Conservation (phyloP, 2,797 vertebrate genomes). For the Selene dorsalis region DNA sequence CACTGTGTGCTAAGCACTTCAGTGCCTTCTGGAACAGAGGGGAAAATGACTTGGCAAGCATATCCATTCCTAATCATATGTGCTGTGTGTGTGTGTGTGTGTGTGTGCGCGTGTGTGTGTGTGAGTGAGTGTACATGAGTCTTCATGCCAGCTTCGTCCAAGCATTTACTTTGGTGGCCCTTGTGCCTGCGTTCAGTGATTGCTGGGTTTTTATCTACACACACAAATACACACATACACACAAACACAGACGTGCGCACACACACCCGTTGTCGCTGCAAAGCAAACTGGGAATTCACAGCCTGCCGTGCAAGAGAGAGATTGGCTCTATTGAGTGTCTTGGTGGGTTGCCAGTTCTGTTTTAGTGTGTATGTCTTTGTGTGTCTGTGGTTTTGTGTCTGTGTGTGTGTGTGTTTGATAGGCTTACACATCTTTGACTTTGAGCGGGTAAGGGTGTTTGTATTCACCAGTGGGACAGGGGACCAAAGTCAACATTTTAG, state of each 20-base stretch:
- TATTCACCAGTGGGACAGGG: slow-evolving; percentile 70
- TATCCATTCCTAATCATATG: slow-evolving; percentile 77
- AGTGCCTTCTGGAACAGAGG: slow-evolving; percentile 78
- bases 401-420: slow-evolving; percentile 67
- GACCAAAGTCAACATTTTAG: slow-evolving; percentile 74
- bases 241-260: slow-evolving; percentile 22
- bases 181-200: slow-evolving; percentile 75
- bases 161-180: slow-evolving; percentile 76
- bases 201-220: slow-evolving; percentile 73
- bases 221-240: slow-evolving; percentile 5
- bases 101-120: slow-evolving; percentile 29
- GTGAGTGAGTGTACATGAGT: slow-evolving; percentile 36
- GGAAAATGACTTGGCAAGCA: slow-evolving; percentile 80
- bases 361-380: slow-evolving; percentile 66
- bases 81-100: slow-evolving; percentile 39
- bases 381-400: slow-evolving; percentile 40
- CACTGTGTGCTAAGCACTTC: slow-evolving; percentile 74
- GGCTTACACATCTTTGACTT: slow-evolving; percentile 80
- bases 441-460: slow-evolving; percentile 78
- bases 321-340: slow-evolving; percentile 77
- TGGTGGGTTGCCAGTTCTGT: slow-evolving; percentile 77
- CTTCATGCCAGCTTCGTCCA: slow-evolving; percentile 69
- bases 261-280: slow-evolving; percentile 66
- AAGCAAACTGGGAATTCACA: slow-evolving; percentile 79
- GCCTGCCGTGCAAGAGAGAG: slow-evolving; percentile 71